A percentile compares a stretch with the other conserved stretches of the same genome.
Evolutionary conservation across 2,888 invertebrate genomes (phyloP).

Genomic region (Baccha elongata): DNA sequence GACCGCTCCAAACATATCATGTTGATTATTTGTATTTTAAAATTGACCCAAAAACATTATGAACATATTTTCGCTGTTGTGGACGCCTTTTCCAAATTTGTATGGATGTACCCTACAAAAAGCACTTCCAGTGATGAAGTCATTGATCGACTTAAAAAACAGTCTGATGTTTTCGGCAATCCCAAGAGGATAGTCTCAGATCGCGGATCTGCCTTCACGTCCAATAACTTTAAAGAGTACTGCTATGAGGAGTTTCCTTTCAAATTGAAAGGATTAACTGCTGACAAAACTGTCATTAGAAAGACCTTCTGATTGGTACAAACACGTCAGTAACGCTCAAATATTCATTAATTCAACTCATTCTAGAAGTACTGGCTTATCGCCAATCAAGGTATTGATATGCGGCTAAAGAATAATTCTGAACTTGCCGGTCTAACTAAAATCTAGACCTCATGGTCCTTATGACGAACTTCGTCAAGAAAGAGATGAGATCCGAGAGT

Average conservation of each 20-base stretch:
- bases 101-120: slow-evolving; percentile 47
- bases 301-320: not conserved
- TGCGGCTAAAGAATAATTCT: not conserved
- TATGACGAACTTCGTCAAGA: no score
- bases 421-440: no score
- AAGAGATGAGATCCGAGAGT: no score
- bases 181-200: slow-evolving; percentile 46
- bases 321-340: not conserved
- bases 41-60: slow-evolving; percentile 10
- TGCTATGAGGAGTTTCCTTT: not conserved
- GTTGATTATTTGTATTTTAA: slow-evolving; percentile 15
- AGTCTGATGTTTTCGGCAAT: slow-evolving; percentile 38
- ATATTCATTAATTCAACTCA: slow-evolving; percentile 5
- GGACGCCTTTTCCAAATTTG: slow-evolving; percentile 49
- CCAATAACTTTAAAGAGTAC: slow-evolving; percentile 33
- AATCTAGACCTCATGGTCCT: no score
- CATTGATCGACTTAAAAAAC: slow-evolving; percentile 18
- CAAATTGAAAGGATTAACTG: not conserved
- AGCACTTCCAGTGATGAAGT: no score
- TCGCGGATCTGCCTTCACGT: slow-evolving; percentile 46
- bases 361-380: not conserved
- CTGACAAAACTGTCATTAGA: slow-evolving; percentile 1
- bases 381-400: not conserved
- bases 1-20: slow-evolving; percentile 11
- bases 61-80: not conserved